These are phyloP conservation scores for Sceloporus undulatus DNA, from an alignment of 2,113 vertebrate genomes.

Conservation along the genomic window DNA sequence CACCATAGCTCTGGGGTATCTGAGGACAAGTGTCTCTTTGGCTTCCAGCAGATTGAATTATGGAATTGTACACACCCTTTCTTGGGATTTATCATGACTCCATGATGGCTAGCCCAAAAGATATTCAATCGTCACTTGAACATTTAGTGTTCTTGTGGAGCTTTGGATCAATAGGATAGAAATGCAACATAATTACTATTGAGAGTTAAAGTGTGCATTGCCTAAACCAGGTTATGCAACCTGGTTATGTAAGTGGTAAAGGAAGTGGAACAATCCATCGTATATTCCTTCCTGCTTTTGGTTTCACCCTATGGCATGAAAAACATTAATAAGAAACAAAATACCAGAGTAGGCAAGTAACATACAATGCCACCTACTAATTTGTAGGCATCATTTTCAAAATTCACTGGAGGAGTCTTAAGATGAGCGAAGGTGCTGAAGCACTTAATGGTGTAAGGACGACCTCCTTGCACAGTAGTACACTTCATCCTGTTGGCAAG, in stretches of 20 bases:
- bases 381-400: background rate
- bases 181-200: conserved; percentile 7
- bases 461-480: background rate
- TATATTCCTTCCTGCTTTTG: background rate
- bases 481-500: background rate
- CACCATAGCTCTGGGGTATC: background rate
- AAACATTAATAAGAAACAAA: conserved; percentile 11
- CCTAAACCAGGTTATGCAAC: conserved; percentile 22
- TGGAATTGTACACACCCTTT: background rate
- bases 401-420: background rate
- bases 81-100: background rate
- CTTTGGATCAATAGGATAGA: background rate
- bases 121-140: conserved; percentile 2
- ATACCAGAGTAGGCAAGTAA: background rate
- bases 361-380: background rate
- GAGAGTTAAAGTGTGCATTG: background rate
- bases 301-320: conserved; percentile 18
- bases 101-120: background rate
- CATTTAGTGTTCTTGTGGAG: background rate
- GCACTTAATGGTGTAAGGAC: background rate
- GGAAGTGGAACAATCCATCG: background rate
- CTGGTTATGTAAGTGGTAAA: conserved; percentile 23
- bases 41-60: background rate
- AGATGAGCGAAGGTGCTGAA: background rate
- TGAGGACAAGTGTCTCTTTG: background rate